Evolutionary conservation across 1,140 invertebrate species (phyloP), one percentile per base, ranked within the genome.

Genomic region (Papilio dardanus): DNA sequence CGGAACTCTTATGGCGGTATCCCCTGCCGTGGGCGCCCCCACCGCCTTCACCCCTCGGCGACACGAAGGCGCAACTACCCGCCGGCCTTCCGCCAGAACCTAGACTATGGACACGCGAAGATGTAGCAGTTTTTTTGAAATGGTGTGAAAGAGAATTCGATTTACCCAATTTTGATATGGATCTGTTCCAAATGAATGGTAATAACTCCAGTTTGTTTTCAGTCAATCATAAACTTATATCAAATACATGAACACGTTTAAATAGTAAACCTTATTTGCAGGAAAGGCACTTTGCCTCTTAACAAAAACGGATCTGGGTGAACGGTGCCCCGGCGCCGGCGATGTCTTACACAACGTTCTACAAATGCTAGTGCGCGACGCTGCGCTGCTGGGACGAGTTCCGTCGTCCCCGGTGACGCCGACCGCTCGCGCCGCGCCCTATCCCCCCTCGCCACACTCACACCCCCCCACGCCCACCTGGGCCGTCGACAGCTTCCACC

Each of bases 111-210:
- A 96, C 96, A 31, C 95, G 98, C 80, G 97, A 99, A 80, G 98
- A 99, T 88, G 98, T 99, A 1, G 94, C 95, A 12, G 94, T 96
- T 24, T 99, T 99, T 93, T 93, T 99, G 33, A 96, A 97, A 81
- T 99, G 98, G 96, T 98, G 98, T 77, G 97, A 98, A 89, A 95
- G 97, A 54, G 98, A 99, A 92, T 99, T 98, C 88, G 98, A 99
- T 86, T 93, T 99, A 73, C 97, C 98, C 19, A 95, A 96, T 75
- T 97, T 99, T 84, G 97, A 99, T 87, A 96, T 98, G 95, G 98
- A 99, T 84, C 96, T 98, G 93, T 99, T 99, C 91, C 98, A 98
- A 94, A 99, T 99, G 98, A 99, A 99, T 92, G 98, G 98, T 96
- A 94, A 95, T 76, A 42, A 7, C 16, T 3, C 66, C n/a, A 54